Evolutionary conservation across 92 coral and sea anemone genomes (phyloP).

Genomic region (Epizoanthus illoricatus): DNA sequence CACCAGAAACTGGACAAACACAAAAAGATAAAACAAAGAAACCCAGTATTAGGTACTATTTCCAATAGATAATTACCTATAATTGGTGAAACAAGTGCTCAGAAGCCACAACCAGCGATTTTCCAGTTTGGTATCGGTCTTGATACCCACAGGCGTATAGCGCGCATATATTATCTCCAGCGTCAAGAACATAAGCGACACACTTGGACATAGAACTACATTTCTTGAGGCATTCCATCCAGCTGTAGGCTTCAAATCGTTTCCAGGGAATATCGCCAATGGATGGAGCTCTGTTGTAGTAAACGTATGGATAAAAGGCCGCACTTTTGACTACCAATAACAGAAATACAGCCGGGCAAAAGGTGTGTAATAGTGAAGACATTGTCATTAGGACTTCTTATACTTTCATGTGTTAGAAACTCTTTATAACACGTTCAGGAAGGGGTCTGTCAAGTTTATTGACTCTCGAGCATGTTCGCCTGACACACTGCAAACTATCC

Average conservation of each 20-base stretch:
- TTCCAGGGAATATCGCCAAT: not conserved
- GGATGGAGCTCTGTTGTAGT: not conserved
- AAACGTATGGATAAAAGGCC: not conserved
- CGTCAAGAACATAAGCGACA: slow-evolving; percentile 9
- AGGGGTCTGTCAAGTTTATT: slow-evolving; percentile 15
- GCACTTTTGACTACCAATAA: not conserved
- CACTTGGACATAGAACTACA: not conserved
- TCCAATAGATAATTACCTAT: not conserved
- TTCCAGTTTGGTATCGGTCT: not conserved
- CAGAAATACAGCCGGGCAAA: not conserved
- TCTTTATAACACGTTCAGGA: slow-evolving; percentile 14
- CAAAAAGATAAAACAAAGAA: not conserved
- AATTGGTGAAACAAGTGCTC: slow-evolving; percentile 13
- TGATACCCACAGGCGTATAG: slow-evolving; percentile 10
- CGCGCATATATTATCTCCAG: not conserved
- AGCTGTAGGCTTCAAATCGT: not conserved
- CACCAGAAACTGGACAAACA: not conserved
- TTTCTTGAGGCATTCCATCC: not conserved
- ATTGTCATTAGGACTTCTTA: not conserved
- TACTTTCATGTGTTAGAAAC: not conserved
- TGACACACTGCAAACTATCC: not conserved
- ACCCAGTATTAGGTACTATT: not conserved
- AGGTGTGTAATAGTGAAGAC: not conserved
- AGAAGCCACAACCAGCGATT: not conserved
- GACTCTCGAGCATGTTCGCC: not conserved